Evolutionary conservation across 2,113 vertebrate species (phyloP).

Genomic region (Pomatorhinus ruficollis): DNA sequence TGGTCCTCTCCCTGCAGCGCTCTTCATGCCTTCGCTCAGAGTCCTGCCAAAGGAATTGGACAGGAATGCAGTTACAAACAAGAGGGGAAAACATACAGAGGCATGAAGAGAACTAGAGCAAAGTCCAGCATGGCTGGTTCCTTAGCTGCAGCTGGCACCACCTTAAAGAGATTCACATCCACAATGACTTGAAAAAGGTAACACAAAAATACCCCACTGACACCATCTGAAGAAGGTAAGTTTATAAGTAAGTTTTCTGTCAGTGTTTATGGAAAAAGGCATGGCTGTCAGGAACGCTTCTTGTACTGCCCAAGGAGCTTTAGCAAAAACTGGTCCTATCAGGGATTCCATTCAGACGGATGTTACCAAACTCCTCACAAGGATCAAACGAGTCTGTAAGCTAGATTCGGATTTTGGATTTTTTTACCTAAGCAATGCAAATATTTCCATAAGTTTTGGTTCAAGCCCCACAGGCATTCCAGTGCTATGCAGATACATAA

Average conservation of each 20-base stretch:
- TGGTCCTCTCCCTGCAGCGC: slow-evolving; percentile 71
- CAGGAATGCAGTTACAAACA: background rate
- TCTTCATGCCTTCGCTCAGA: slow-evolving; percentile 70
- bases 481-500: background rate
- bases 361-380: background rate
- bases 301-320: background rate
- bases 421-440: background rate
- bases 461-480: background rate
- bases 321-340: background rate
- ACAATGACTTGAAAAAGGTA: background rate
- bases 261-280: background rate
- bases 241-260: background rate
- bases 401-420: background rate
- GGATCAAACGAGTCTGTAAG: background rate
- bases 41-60: slow-evolving; percentile 54
- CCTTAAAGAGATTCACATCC: background rate
- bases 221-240: background rate
- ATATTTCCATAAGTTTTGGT: background rate
- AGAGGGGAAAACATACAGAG: background rate
- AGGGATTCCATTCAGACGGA: background rate
- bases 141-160: background rate
- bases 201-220: background rate
- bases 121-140: background rate
- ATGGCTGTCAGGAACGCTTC: background rate
- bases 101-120: background rate